A percentile compares a stretch with the other conserved stretches of the same genome.
Conservation (phyloP, 2,797 vertebrate species). For the Heliangelus exortis region DNA sequence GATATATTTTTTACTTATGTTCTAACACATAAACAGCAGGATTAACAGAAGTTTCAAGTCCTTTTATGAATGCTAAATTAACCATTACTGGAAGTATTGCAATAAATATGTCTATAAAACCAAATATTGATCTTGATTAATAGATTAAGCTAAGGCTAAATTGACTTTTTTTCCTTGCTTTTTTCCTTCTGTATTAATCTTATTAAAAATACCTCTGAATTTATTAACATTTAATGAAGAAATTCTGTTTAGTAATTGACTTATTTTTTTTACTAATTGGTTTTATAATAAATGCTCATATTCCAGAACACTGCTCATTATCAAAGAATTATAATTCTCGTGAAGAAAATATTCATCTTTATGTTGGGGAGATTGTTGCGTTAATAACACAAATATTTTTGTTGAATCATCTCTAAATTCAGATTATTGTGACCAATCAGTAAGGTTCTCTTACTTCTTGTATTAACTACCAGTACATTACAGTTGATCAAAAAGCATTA, state of each 20-base stretch:
- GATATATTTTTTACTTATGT: not conserved
- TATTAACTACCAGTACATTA: not conserved
- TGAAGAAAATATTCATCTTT: conserved; percentile 52
- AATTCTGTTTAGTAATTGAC: conserved; percentile 72
- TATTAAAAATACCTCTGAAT: conserved; percentile 67
- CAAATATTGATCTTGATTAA: conserved; percentile 67
- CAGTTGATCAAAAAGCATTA: not conserved
- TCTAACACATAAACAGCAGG: not conserved
- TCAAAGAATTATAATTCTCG: conserved; percentile 62
- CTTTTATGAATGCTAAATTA: conserved; percentile 47
- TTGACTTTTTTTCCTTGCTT: conserved; percentile 43
- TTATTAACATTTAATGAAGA: conserved; percentile 75
- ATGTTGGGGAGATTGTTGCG: not conserved
- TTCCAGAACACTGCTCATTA: conserved; percentile 64
- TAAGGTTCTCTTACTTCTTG: not conserved
- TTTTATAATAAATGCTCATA: conserved; percentile 72
- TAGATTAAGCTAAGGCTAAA: conserved; percentile 50
- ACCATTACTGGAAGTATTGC: conserved; percentile 9
- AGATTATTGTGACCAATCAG: not conserved
- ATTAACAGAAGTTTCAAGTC: not conserved
- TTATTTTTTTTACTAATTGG: conserved; percentile 72
- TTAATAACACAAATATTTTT: conserved; percentile 35
- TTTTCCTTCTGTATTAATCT: conserved; percentile 67
- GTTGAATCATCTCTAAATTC: conserved; percentile 18
- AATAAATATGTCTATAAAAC: conserved; percentile 49